Conservation (phyloP, 2,888 invertebrate genomes). For the Caenorhabditis afra region DNA sequence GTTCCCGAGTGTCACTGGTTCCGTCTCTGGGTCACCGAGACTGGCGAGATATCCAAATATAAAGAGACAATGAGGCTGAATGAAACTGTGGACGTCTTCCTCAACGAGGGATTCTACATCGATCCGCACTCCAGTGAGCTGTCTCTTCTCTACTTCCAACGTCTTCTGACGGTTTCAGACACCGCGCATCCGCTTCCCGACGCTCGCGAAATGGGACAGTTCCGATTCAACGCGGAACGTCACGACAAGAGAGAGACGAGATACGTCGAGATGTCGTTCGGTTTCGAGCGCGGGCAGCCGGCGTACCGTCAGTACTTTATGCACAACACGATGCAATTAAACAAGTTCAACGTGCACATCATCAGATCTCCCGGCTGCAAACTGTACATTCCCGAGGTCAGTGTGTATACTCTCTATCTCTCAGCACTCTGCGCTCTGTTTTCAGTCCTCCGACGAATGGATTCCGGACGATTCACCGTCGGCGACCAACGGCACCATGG, state of each 20-base stretch:
- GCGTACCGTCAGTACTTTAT: conserved; percentile 28
- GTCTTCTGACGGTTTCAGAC: neutral
- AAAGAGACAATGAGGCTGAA: neutral
- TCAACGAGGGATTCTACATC: conserved; percentile 43
- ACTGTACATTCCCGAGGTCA: neutral
- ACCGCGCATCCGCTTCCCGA: conserved; percentile 28
- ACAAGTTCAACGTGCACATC: conserved; percentile 14
- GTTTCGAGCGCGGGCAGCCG: neutral
- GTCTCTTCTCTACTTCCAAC: neutral
- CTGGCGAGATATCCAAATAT: neutral
- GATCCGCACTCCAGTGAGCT: conserved; percentile 22
- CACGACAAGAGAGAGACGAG: neutral
- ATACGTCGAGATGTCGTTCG: conserved; percentile 24
- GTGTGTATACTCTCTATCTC: too few relatives aligned
- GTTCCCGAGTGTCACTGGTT: conserved; percentile 37
- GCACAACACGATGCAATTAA: neutral
- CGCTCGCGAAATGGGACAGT: neutral
- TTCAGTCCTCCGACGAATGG: too few relatives aligned
- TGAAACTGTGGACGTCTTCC: conserved; percentile 28
- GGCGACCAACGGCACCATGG: too few relatives aligned
- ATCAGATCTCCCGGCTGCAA: conserved; percentile 31
- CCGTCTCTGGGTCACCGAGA: conserved; percentile 19
- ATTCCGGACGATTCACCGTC: too few relatives aligned
- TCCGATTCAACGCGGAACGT: neutral
- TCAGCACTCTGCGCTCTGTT: too few relatives aligned